Conservation (phyloP, 37 sponge, comb jelly and placozoan species). For the Lycopodina hypogea region DNA sequence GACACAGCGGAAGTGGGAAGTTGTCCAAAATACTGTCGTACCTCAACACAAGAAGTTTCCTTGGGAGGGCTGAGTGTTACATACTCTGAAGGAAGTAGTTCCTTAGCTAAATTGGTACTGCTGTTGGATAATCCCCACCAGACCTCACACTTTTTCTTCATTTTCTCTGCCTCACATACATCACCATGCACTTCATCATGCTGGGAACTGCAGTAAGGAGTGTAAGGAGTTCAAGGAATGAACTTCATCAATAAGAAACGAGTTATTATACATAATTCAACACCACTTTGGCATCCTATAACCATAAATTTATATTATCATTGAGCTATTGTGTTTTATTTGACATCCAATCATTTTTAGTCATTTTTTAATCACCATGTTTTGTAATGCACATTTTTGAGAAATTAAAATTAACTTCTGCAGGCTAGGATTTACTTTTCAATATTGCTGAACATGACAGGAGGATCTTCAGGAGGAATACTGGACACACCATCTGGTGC, state of each 20-base stretch:
- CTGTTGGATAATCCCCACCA: conserved; percentile 64
- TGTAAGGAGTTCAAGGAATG: neutral
- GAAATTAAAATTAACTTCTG: no score
- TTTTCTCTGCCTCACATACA: neutral
- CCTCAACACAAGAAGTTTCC: neutral
- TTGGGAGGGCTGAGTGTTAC: conserved; percentile 5
- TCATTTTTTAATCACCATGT: no score
- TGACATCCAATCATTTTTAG: no score
- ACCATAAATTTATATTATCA: neutral
- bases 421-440: neutral
- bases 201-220: neutral
- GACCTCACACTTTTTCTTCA: conserved; percentile 19
- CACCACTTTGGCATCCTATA: neutral
- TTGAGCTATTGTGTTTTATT: no score
- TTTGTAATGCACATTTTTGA: no score
- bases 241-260: neutral
- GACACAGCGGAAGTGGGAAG: no score
- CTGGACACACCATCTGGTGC: neutral
- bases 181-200: neutral
- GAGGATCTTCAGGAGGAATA: neutral
- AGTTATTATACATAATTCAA: no score
- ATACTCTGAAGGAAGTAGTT: conserved; percentile 39
- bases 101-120: conserved; percentile 65
- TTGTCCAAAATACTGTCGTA: neutral
- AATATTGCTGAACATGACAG: neutral